A percentile compares a stretch with the other conserved stretches of the same genome.
These are phyloP conservation scores for Trachymyrmex cornetzi DNA, from an alignment of 1,140 invertebrate genomes.

Conservation along the genomic window DNA sequence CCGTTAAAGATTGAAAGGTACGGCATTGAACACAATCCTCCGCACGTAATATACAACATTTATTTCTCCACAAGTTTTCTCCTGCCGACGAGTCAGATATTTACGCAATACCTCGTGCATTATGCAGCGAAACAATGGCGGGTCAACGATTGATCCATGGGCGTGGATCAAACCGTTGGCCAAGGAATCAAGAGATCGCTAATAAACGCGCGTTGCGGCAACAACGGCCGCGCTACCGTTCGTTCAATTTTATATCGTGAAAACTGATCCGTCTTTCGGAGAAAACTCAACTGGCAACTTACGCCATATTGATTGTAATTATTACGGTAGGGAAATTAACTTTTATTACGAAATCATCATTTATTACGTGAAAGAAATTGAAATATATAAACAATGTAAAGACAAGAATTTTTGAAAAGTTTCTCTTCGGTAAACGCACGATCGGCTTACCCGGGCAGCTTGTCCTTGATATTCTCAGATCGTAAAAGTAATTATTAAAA, in stretches of 20 bases:
- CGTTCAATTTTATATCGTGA: constrained; percentile 8
- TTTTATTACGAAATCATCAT: constrained; percentile 13
- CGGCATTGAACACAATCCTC: not conserved
- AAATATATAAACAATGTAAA: not conserved
- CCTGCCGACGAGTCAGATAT: constrained; percentile 1
- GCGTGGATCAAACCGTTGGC: constrained; percentile 41
- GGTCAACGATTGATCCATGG: constrained; percentile 21
- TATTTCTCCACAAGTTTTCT: not conserved
- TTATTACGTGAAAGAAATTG: not conserved
- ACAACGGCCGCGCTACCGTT: constrained; percentile 7
- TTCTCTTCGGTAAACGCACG: not conserved
- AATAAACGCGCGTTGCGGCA: constrained; percentile 60
- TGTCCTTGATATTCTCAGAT: not conserved
- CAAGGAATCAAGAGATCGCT: constrained; percentile 62
- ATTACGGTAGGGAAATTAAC: constrained; percentile 5
- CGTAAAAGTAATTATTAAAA: constrained; percentile 35
- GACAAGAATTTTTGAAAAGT: not conserved
- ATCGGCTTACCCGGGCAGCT: not conserved
- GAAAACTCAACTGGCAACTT: not conserved
- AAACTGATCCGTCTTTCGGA: not conserved
- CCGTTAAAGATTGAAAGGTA: not conserved
- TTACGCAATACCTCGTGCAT: constrained; percentile 49
- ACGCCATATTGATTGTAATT: not conserved
- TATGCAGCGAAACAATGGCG: constrained; percentile 33
- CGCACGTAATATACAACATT: not conserved